Percentiles rank a stretch among this genome's conserved stretches.
These are phyloP conservation scores for Pseudomyrmex flavicornis DNA, from an alignment of 1,140 invertebrate genomes.

Conservation along the genomic window DNA sequence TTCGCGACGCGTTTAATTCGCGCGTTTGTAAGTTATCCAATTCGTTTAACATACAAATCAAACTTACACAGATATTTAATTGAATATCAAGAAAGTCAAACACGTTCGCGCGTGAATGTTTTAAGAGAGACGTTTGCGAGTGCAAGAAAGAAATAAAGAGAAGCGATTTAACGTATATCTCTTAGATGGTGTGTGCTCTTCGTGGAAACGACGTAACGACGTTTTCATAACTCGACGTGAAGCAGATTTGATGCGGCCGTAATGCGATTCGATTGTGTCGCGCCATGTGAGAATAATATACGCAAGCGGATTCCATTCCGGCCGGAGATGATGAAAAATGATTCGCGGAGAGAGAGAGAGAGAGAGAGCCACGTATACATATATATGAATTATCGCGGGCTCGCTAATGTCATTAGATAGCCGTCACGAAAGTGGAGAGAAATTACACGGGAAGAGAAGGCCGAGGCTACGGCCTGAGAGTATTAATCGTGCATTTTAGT, in stretches of 20 bases:
- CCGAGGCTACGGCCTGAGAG: conserved; percentile 23
- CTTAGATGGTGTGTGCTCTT: neutral
- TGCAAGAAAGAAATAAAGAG: neutral
- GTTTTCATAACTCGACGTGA: conserved; percentile 9
- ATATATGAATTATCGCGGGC: conserved; percentile 47
- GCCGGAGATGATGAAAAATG: conserved; percentile 46
- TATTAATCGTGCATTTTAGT: conserved; percentile 60
- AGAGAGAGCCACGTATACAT: neutral
- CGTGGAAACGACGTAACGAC: neutral
- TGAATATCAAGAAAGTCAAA: no score
- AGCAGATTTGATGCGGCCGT: neutral
- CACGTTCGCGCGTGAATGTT: no score
- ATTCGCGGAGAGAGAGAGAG: conserved; percentile 26
- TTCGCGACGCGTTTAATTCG: no score
- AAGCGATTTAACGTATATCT: neutral
- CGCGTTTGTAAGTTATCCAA: no score
- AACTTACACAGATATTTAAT: no score
- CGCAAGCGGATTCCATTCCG: conserved; percentile 1
- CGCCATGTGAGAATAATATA: conserved; percentile 45
- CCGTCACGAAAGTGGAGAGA: conserved; percentile 52
- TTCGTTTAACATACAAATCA: no score
- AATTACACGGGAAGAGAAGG: conserved; percentile 45
- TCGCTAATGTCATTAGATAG: conserved; percentile 53
- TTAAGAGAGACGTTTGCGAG: neutral
- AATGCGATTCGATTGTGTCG: conserved; percentile 34